Evolutionary conservation across 2,113 vertebrate genomes (phyloP).

Genomic region (Tragulus kanchil): DNA sequence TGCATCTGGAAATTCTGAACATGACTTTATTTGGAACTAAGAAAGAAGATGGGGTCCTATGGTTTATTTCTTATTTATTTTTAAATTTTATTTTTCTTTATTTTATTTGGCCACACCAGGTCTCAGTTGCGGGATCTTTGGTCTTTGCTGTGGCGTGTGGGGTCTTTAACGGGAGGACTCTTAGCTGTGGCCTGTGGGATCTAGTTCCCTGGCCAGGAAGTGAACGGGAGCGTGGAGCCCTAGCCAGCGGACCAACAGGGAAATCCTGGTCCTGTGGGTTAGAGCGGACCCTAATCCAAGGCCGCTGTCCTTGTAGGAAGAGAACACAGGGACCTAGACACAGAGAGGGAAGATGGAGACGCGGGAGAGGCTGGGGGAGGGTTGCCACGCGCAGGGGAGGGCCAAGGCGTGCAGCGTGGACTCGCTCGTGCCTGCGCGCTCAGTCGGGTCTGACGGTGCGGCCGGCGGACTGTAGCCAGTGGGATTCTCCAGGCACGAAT

Average conservation of each 20-base stretch:
- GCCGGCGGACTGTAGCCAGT: neutral
- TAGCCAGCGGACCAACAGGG: neutral
- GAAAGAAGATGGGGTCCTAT: neutral
- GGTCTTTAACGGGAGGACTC: neutral
- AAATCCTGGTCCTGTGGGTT: neutral
- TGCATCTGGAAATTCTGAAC: neutral
- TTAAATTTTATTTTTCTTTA: neutral
- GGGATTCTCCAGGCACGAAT: neutral
- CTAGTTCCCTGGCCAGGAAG: neutral
- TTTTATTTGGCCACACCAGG: neutral
- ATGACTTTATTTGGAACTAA: neutral
- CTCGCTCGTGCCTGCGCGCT: accelerated
- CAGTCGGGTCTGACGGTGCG: neutral
- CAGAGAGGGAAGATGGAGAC: neutral
- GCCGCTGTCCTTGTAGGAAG: neutral
- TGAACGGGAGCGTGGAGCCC: neutral
- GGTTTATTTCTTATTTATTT: neutral
- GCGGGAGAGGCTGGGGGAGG: neutral
- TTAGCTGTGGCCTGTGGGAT: neutral
- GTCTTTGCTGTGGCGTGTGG: neutral
- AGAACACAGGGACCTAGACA: neutral
- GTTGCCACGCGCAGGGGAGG: neutral
- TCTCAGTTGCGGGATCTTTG: neutral
- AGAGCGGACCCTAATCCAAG: neutral
- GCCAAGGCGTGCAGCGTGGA: neutral